phyloP scores from a whole-genome alignment of 2,888 invertebrate species.

The Tortricodes alternella region DNA sequence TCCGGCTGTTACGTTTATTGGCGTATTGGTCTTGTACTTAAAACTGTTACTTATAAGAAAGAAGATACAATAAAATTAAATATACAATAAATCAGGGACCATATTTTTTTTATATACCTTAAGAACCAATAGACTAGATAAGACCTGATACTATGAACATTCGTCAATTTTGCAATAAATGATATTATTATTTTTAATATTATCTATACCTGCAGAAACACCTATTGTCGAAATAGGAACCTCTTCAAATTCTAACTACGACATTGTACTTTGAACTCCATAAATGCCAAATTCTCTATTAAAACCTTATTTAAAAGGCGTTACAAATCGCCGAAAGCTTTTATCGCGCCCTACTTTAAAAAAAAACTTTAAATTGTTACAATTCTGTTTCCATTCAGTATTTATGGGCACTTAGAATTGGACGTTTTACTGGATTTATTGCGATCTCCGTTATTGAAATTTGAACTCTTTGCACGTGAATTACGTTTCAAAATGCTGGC shows the following conservation, averaged over 20 bases:
- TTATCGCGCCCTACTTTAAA: conserved; percentile 60
- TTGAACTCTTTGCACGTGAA: conserved; percentile 13
- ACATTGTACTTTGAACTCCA: conserved; percentile 24
- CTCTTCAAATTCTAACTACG: neutral
- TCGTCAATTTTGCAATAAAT: no score
- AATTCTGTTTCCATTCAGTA: conserved; percentile 57
- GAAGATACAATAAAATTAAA: no score
- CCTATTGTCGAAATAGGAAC: neutral
- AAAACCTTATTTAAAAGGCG: conserved; percentile 64
- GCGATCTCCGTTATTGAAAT: neutral
- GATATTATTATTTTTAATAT: no score
- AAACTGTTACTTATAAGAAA: no score
- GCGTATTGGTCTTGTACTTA: no score
- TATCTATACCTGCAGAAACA: neutral
- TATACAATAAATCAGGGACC: no score
- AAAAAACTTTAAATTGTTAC: conserved; percentile 70
- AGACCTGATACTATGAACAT: no score
- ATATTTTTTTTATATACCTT: no score
- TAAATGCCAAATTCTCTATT: conserved; percentile 50
- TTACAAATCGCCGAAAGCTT: conserved; percentile 61
- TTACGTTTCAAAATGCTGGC: conserved; percentile 11
- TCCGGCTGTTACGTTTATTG: no score
- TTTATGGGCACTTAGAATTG: conserved; percentile 53
- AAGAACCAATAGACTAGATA: no score
- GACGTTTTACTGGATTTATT: conserved; percentile 1